These are phyloP conservation scores for Cyrtodaria siliqua DNA, from an alignment of 2,888 invertebrate species.

Conservation along the genomic window DNA sequence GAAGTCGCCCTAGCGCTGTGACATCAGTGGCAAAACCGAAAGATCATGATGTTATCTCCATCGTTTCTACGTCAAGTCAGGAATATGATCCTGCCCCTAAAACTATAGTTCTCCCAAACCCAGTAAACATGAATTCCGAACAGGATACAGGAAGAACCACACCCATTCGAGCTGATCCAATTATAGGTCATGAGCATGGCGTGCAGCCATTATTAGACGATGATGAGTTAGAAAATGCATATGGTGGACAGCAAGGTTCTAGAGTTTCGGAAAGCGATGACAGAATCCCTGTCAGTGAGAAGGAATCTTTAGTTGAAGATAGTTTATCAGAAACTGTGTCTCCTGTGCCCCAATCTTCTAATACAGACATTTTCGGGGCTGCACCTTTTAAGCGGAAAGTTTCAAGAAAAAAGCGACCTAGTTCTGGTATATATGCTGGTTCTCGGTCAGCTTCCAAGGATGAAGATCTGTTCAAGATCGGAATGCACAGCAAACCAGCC, in stretches of 20 bases:
- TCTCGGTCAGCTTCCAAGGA: constrained; percentile 33
- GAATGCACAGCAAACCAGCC: constrained; percentile 12
- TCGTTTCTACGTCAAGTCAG: constrained; percentile 61
- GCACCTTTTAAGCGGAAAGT: constrained; percentile 82
- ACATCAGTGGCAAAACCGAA: constrained; percentile 56
- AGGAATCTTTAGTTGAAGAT: constrained; percentile 26
- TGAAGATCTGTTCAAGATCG: not conserved
- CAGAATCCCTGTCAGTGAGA: constrained; percentile 13
- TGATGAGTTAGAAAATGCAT: constrained; percentile 89
- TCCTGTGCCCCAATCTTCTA: constrained; percentile 50
- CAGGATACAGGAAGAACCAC: constrained; percentile 38
- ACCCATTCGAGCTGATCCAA: constrained; percentile 80
- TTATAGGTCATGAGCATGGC: constrained; percentile 92
- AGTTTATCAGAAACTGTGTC: constrained; percentile 59
- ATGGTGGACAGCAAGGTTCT: constrained; percentile 53
- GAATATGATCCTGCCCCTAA: constrained; percentile 64
- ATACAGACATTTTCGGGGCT: constrained; percentile 81
- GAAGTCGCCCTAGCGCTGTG: constrained; percentile 77
- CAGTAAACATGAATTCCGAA: constrained; percentile 27
- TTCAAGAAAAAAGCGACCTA: constrained; percentile 67
- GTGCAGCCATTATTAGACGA: constrained; percentile 92
- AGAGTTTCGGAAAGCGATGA: constrained; percentile 14
- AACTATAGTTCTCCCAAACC: constrained; percentile 34
- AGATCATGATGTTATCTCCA: constrained; percentile 64
- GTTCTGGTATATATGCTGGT: constrained; percentile 49